phyloP scores from a whole-genome alignment of 2,113 vertebrate species.

The Spilogale gracilis region DNA sequence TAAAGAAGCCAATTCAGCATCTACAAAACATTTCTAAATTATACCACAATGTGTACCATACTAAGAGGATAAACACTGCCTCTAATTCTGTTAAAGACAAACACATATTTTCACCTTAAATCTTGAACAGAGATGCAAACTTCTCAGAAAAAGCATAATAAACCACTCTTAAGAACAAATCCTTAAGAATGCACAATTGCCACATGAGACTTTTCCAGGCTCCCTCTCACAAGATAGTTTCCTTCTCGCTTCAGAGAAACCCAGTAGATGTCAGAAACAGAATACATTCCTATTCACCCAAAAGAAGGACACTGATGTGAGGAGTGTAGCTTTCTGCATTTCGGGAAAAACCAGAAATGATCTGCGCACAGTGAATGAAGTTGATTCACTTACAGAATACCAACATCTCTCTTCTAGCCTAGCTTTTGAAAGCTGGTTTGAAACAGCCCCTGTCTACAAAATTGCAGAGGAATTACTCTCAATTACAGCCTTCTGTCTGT shows the following conservation, averaged over 20 bases:
- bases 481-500: slow-evolving; percentile 89
- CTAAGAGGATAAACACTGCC: neutral
- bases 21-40: neutral
- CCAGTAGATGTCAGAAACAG: slow-evolving; percentile 82
- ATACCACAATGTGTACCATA: neutral
- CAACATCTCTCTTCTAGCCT: slow-evolving; percentile 74
- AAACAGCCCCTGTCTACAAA: slow-evolving; percentile 85
- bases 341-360: slow-evolving; percentile 79
- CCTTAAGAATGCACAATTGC: slow-evolving; percentile 58
- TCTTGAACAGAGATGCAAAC: neutral
- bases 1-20: slow-evolving; percentile 31
- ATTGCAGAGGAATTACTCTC: slow-evolving; percentile 91
- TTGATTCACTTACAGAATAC: slow-evolving; percentile 77
- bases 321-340: slow-evolving; percentile 63
- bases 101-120: neutral
- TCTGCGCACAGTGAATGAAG: slow-evolving; percentile 74
- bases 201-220: slow-evolving; percentile 73
- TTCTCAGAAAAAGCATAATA: slow-evolving; percentile 49
- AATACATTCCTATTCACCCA: slow-evolving; percentile 80
- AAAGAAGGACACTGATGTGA: slow-evolving; percentile 76
- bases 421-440: slow-evolving; percentile 84
- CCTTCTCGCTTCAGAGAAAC: slow-evolving; percentile 78
- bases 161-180: neutral
- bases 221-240: slow-evolving; percentile 65
- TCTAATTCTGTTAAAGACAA: slow-evolving; percentile 29